Conservation (phyloP, 1,140 invertebrate species). For the Bradysia coprophila region DNA sequence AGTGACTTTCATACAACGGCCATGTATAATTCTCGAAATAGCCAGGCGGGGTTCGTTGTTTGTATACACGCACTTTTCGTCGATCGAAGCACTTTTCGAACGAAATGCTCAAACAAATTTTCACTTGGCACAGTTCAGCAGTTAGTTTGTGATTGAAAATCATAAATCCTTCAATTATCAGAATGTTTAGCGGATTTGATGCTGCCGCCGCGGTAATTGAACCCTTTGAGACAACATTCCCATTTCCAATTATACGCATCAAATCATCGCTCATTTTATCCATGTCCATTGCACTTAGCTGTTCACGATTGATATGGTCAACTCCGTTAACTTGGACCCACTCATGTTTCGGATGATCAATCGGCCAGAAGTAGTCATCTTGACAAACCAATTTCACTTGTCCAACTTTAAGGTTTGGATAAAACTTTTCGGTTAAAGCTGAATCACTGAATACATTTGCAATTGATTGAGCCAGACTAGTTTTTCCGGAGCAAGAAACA, state of each 20-base stretch:
- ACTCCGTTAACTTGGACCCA: constrained; percentile 43
- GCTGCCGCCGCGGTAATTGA: not conserved
- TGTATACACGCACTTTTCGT: constrained; percentile 39
- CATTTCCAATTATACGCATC: constrained; percentile 19
- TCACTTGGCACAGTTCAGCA: constrained; percentile 41
- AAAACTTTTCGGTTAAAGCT: constrained; percentile 12
- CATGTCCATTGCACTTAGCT: constrained; percentile 55
- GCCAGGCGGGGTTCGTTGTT: constrained; percentile 56
- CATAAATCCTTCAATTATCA: constrained; percentile 60
- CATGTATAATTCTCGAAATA: constrained; percentile 65
- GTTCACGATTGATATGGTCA: constrained; percentile 62
- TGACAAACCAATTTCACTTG: constrained; percentile 43
- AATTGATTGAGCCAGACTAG: constrained; percentile 41
- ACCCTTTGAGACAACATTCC: not conserved
- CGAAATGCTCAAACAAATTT: constrained; percentile 49
- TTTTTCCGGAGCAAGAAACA: constrained; percentile 64
- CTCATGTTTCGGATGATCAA: constrained; percentile 44
- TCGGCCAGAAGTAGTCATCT: constrained; percentile 56
- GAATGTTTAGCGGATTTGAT: constrained; percentile 28
- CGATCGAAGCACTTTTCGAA: constrained; percentile 42
- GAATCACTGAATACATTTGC: constrained; percentile 25
- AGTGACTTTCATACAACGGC: constrained; percentile 40
- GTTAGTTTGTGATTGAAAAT: constrained; percentile 49
- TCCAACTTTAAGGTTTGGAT: constrained; percentile 21
- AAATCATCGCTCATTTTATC: constrained; percentile 43